Percentiles rank a stretch among this genome's conserved stretches.
These are phyloP conservation scores for Adelges cooleyi DNA, from an alignment of 1,140 invertebrate species.

Conservation along the genomic window DNA sequence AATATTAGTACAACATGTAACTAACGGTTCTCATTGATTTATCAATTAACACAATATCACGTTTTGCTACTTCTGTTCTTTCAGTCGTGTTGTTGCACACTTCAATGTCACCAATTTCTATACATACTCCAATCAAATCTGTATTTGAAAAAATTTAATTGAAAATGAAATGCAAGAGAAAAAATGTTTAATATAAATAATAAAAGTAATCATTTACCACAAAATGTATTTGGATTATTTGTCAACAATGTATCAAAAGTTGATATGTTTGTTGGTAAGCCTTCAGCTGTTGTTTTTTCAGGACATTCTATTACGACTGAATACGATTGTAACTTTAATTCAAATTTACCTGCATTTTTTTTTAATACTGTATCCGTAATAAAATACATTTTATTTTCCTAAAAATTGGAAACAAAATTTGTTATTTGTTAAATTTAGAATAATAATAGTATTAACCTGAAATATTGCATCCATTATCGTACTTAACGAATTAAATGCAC, in stretches of 20 bases:
- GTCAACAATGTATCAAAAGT: neutral
- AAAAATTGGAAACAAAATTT: neutral
- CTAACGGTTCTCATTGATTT: slow-evolving; percentile 9
- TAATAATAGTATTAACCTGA: neutral
- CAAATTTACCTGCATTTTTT: neutral
- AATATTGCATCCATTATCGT: neutral
- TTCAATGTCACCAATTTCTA: slow-evolving; percentile 4
- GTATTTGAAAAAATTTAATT: too few species aligned
- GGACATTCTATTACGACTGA: slow-evolving; percentile 7
- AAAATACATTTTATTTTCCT: slow-evolving; percentile 8
- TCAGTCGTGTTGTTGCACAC: neutral
- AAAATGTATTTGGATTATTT: slow-evolving; percentile 6
- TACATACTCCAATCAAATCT: slow-evolving; percentile 20
- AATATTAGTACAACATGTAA: neutral
- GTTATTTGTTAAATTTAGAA: neutral
- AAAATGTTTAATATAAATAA: neutral
- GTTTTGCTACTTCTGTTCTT: slow-evolving; percentile 5
- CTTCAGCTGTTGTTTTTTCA: neutral
- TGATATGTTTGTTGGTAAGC: neutral
- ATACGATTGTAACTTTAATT: slow-evolving; percentile 14
- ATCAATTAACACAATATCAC: slow-evolving; percentile 8
- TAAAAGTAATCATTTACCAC: neutral
- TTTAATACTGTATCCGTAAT: neutral
- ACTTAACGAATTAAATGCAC: slow-evolving; percentile 11
- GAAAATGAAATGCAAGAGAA: neutral